These are phyloP conservation scores for Holothuria glaberrima DNA, from an alignment of 35 echinoderm and acorn worm genomes.

Conservation along the genomic window DNA sequence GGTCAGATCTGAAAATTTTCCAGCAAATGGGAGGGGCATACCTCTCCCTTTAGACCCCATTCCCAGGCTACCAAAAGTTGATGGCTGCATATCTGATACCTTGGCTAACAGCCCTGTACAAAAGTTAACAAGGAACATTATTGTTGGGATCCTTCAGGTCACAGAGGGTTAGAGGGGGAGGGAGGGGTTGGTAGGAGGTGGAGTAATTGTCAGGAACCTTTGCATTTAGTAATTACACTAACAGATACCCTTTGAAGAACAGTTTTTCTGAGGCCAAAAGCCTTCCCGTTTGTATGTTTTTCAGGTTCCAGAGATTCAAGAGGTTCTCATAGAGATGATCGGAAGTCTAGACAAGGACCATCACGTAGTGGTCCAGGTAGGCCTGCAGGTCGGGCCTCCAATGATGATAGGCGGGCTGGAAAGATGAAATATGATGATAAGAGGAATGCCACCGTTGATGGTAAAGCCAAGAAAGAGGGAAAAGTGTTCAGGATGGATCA, in stretches of 20 bases:
- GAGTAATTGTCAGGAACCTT: no score
- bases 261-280: background rate
- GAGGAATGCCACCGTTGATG: conserved; percentile 23
- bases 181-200: no score
- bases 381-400: conserved; percentile 51
- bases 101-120: no score
- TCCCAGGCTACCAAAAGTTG: no score
- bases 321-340: conserved; percentile 43
- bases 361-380: conserved; percentile 56
- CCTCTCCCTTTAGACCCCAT: no score
- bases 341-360: conserved; percentile 55
- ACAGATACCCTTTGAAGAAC: background rate
- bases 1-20: no score
- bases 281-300: background rate
- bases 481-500: conserved; percentile 80
- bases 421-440: conserved; percentile 32
- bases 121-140: no score
- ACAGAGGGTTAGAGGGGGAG: no score
- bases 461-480: conserved; percentile 34
- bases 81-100: no score
- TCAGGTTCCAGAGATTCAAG: background rate
- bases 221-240: no score
- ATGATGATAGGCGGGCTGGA: conserved; percentile 34
- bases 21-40: no score
- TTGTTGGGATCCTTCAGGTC: no score